Evolutionary conservation across 2,888 invertebrate species (phyloP).

Genomic region (Erebia ligea): DNA sequence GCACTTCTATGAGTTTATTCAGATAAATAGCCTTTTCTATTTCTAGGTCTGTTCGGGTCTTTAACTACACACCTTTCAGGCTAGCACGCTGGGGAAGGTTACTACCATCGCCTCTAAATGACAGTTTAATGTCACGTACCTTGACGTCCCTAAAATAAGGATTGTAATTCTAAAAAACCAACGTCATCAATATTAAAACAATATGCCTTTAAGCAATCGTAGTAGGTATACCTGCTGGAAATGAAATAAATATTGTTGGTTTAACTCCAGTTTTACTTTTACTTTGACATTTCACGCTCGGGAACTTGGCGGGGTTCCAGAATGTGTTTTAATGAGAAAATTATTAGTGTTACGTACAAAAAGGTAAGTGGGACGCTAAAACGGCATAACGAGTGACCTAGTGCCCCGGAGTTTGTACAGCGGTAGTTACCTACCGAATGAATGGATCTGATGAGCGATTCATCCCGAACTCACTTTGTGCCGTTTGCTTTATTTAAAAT

Average conservation of each 20-base stretch:
- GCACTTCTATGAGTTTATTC: no score
- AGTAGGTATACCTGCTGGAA: not conserved
- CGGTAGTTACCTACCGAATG: slow-evolving; percentile 19
- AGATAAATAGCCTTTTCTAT: no score
- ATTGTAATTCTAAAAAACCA: no score
- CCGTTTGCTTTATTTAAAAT: slow-evolving; percentile 8
- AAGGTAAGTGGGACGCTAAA: slow-evolving; percentile 35
- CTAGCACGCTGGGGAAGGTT: slow-evolving; percentile 1
- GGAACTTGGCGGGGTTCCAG: slow-evolving; percentile 31
- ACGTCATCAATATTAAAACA: no score
- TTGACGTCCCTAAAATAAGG: no score
- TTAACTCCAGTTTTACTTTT: slow-evolving; percentile 21
- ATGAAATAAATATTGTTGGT: slow-evolving; percentile 22
- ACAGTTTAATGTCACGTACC: no score
- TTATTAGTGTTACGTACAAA: slow-evolving; percentile 37
- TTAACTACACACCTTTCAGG: not conserved
- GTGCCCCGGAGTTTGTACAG: slow-evolving; percentile 21
- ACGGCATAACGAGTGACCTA: slow-evolving; percentile 35
- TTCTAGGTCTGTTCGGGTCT: not conserved
- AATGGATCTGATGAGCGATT: slow-evolving; percentile 40
- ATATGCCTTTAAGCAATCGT: no score
- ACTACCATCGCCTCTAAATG: no score
- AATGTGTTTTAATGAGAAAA: slow-evolving; percentile 39
- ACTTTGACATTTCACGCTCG: slow-evolving; percentile 30
- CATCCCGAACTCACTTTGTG: slow-evolving; percentile 27